Evolutionary conservation across 2,888 invertebrate genomes (phyloP).

Genomic region (Eupithecia vulgata): DNA sequence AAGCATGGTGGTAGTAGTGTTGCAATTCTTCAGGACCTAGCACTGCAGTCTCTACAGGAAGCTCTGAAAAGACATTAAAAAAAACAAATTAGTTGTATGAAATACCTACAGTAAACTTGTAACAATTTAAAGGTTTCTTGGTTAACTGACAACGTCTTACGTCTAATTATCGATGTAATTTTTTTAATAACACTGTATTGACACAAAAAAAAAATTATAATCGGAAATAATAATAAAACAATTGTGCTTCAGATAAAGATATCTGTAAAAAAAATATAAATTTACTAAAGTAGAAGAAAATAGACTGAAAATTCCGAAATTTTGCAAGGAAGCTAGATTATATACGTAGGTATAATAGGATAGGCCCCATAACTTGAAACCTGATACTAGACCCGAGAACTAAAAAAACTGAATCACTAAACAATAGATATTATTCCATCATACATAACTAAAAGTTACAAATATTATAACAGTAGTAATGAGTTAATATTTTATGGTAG

Average conservation of each 20-base stretch:
- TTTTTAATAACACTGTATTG: background rate
- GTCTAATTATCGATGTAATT: background rate
- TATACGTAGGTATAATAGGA: background rate
- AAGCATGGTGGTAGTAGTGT: constrained; percentile 64
- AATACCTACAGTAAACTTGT: background rate
- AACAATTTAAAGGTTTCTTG: background rate
- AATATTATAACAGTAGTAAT: background rate
- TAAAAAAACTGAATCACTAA: background rate
- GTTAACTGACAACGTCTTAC: too few species aligned
- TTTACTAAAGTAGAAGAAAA: background rate
- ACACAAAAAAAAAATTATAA: background rate
- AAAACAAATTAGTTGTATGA: background rate
- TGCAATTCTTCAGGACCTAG: constrained; percentile 72
- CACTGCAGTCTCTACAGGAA: constrained; percentile 64
- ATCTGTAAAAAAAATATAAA: background rate
- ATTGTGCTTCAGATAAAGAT: background rate
- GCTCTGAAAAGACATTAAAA: constrained; percentile 63
- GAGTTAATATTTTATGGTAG: background rate
- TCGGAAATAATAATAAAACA: background rate
- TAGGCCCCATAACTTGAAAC: background rate
- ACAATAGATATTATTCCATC: background rate
- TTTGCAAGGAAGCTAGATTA: background rate
- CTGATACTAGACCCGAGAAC: background rate
- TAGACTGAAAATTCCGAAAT: background rate
- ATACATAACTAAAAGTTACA: background rate